phyloP scores from a whole-genome alignment of 2,888 invertebrate species.

The Phaedon cochleariae region DNA sequence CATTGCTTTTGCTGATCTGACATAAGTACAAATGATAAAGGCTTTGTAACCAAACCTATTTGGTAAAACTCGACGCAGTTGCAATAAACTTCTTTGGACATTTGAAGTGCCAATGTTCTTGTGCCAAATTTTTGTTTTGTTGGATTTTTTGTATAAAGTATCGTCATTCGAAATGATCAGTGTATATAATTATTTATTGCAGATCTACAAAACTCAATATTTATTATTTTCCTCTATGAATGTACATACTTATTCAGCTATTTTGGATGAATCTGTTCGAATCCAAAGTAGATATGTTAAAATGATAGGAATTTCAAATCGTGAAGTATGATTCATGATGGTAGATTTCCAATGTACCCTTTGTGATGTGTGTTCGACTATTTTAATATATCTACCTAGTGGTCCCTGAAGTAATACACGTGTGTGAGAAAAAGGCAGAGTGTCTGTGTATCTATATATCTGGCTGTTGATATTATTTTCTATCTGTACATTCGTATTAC shows the following conservation, averaged over 20 bases:
- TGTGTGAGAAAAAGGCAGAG: constrained; percentile 11
- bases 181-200: constrained; percentile 52
- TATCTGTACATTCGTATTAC: constrained; percentile 48
- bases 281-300: constrained; percentile 36
- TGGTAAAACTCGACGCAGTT: constrained; percentile 17
- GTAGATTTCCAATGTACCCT: constrained; percentile 17
- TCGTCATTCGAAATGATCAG: constrained; percentile 38
- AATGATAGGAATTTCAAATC: constrained; percentile 21
- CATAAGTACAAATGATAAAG: constrained; percentile 1
- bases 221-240: constrained; percentile 48
- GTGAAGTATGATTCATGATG: no score
- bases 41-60: constrained; percentile 22
- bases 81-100: constrained; percentile 32
- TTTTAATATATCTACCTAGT: constrained; percentile 48
- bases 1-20: not conserved
- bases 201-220: constrained; percentile 45
- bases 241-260: constrained; percentile 47
- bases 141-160: constrained; percentile 13
- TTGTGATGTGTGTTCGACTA: no score
- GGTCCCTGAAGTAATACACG: constrained; percentile 24
- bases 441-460: constrained; percentile 37
- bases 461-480: constrained; percentile 49
- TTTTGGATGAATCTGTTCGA: constrained; percentile 30
- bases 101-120: constrained; percentile 53
- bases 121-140: constrained; percentile 51